phyloP scores from a whole-genome alignment of 2,797 vertebrate species.

The Melanotaenia maccullochi region DNA sequence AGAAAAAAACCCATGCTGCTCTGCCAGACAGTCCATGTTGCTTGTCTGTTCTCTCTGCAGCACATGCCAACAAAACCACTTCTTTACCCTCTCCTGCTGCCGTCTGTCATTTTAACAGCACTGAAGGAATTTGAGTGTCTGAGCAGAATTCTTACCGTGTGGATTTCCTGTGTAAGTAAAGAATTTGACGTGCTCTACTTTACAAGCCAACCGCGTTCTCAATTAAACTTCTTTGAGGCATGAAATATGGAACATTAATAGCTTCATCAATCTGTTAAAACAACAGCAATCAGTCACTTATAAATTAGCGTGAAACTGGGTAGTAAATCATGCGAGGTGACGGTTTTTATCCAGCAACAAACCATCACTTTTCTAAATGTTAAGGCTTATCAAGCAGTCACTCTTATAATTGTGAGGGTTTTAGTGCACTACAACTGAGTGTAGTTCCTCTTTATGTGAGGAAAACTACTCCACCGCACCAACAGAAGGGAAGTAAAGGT shows the following conservation, averaged over 20 bases:
- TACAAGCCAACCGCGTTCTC: background rate
- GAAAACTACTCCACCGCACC: background rate
- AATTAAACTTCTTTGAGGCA: background rate
- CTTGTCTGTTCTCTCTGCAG: slow-evolving; percentile 51
- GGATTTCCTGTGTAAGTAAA: slow-evolving; percentile 7
- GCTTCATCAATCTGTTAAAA: background rate
- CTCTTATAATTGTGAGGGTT: background rate
- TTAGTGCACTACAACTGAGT: no score
- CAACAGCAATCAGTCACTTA: background rate
- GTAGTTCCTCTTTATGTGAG: background rate
- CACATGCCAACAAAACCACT: slow-evolving; percentile 45
- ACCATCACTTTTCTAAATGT: no score
- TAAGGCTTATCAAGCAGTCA: no score
- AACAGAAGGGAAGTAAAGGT: background rate
- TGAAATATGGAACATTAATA: background rate
- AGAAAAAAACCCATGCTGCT: slow-evolving; percentile 28
- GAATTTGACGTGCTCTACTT: background rate
- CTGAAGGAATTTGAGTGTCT: slow-evolving; percentile 19
- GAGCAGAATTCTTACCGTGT: slow-evolving; percentile 12
- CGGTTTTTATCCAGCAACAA: background rate
- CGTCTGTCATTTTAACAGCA: slow-evolving; percentile 30
- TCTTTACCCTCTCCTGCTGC: slow-evolving; percentile 36
- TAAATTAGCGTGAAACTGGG: background rate
- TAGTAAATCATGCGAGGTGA: background rate
- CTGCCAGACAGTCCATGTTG: slow-evolving; percentile 48